Evolutionary conservation across 2,888 invertebrate species (phyloP).

Genomic region (Pollenia amentaria): DNA sequence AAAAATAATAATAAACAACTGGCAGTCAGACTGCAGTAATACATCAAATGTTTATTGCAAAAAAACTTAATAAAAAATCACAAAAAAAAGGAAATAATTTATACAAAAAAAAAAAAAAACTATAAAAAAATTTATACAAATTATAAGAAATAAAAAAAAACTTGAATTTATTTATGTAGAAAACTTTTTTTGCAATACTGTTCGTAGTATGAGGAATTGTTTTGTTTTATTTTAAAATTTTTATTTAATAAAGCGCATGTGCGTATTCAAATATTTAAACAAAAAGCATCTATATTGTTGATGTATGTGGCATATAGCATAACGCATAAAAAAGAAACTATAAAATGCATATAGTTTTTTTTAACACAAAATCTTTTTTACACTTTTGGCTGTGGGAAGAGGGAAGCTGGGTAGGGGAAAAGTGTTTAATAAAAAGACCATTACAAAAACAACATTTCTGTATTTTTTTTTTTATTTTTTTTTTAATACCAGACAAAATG

Average conservation of each 20-base stretch:
- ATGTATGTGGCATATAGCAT: conserved; percentile 35
- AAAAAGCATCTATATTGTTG: conserved; percentile 1
- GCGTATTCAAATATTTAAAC: conserved; percentile 50
- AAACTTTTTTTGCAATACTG: conserved; percentile 52
- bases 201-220: conserved; percentile 12
- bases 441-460: conserved; percentile 43
- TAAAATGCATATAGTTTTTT: conserved; percentile 52
- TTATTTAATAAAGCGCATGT: conserved; percentile 64
- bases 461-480: conserved; percentile 26
- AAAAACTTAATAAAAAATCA: conserved; percentile 17
- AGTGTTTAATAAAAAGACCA: conserved; percentile 24
- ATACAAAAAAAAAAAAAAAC: conserved; percentile 19
- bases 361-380: conserved; percentile 27
- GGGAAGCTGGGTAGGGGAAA: background rate
- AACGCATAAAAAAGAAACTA: conserved; percentile 46
- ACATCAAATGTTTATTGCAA: conserved; percentile 70
- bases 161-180: conserved; percentile 49
- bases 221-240: conserved; percentile 14
- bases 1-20: conserved; percentile 48
- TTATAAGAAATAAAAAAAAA: conserved; percentile 32
- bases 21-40: conserved; percentile 70
- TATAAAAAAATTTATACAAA: background rate
- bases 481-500: conserved; percentile 33
- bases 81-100: background rate
- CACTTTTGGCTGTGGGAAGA: background rate